phyloP scores from a whole-genome alignment of 2,888 invertebrate species.

The Pyrgus malvae region DNA sequence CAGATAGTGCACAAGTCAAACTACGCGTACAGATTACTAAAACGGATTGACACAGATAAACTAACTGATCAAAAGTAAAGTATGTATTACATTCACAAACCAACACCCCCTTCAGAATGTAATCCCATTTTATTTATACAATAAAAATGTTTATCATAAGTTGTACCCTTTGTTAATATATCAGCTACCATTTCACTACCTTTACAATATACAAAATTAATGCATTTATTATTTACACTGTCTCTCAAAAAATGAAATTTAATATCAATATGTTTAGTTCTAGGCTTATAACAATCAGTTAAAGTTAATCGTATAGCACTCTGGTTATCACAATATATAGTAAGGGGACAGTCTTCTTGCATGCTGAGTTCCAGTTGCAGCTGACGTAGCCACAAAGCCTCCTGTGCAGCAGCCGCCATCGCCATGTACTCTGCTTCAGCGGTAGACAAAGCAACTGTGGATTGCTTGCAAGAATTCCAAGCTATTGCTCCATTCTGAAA shows the following conservation, averaged over 20 bases:
- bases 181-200: conserved; percentile 1
- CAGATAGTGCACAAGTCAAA: no score
- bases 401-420: conserved; percentile 32
- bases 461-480: conserved; percentile 39
- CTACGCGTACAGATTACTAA: no score
- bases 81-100: no score
- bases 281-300: neutral
- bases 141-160: neutral
- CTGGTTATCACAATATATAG: conserved; percentile 27
- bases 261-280: conserved; percentile 1
- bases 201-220: neutral
- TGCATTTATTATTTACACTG: neutral
- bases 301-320: conserved; percentile 5
- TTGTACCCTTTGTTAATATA: neutral
- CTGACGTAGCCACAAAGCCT: conserved; percentile 29
- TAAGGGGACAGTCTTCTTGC: neutral
- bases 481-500: conserved; percentile 39
- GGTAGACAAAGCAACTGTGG: conserved; percentile 33
- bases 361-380: conserved; percentile 29
- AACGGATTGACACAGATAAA: no score
- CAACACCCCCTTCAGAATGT: neutral
- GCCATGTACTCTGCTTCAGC: conserved; percentile 39
- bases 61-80: no score
- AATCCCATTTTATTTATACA: conserved; percentile 1
- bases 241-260: neutral